Evolutionary conservation across 2,797 vertebrate species (phyloP), one percentile per base, ranked within the genome.

Genomic region (Kryptopterus vitreolus): DNA sequence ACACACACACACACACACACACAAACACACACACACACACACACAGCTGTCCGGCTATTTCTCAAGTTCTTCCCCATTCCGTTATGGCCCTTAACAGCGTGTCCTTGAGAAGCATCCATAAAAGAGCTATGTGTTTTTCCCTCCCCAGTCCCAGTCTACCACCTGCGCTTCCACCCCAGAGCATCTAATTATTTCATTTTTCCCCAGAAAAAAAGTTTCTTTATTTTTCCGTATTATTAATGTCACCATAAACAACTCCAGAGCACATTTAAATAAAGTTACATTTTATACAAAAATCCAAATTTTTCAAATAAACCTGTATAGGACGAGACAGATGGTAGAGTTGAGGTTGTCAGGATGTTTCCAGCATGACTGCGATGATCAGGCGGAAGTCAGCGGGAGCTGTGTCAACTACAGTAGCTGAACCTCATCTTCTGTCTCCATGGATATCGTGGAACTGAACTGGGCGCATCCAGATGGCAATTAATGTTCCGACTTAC

Each of bases 1-100:
- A 16, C 15, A 53, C 52, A 22, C 52, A 53, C 52, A 22, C 52
- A 53, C 58, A 61, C 59, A 62, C 29, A 63, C 31, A 70, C 13
- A 66, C 59, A 78, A 10, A 29, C 24, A 50, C 4, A 46, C 22
- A 59, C 43, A 29, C 48, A 78, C 15, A 68, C n/a, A 57, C n/a
- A 70, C 57, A 73, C 24, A 76, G 59, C 70, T 65, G 52, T 68
- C 35, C 72, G 77, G 74, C 46, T 57, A 33, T 33, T 83, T 52
- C 74, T 72, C 74, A 71, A 72, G 33, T 82, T 79, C 78, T 82
- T 65, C 55, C 62, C 59, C 33, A 11, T 38, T 72, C 57, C n/a
- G 33, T 70, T 66, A 63, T 69, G 22, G 58, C 22, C 16, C 26
- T 78, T 87, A 83, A 85, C 81, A 80, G 58, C 22, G 63, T 84